Percentiles rank a stretch among this genome's conserved stretches.
Evolutionary conservation across 1,140 invertebrate genomes (phyloP).

Genomic region (Lepidotrigona ventralis): DNA sequence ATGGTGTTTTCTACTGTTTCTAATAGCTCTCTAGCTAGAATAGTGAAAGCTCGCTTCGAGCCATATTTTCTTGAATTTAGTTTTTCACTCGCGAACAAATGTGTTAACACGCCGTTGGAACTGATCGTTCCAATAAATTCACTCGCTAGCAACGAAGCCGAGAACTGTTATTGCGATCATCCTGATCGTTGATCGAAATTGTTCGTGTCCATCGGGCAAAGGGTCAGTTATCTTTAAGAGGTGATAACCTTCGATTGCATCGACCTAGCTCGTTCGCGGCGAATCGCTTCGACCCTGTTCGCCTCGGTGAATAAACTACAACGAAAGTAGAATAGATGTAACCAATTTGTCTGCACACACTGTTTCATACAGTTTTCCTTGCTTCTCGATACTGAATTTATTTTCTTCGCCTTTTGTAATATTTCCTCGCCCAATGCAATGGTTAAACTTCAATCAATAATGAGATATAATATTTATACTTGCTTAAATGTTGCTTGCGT

Average conservation of each 20-base stretch:
- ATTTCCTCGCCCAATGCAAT: too few relatives aligned
- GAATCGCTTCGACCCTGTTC: not conserved
- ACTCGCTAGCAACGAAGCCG: not conserved
- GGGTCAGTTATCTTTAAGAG: conserved; percentile 10
- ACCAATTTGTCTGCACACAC: not conserved
- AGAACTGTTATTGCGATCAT: not conserved
- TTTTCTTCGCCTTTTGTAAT: too few relatives aligned
- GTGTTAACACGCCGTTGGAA: not conserved
- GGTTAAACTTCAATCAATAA: too few relatives aligned
- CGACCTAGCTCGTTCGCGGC: not conserved
- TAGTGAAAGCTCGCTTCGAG: not conserved
- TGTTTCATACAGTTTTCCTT: not conserved
- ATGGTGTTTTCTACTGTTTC: not conserved
- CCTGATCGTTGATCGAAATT: conserved; percentile 3
- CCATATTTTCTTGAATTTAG: not conserved
- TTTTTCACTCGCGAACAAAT: not conserved
- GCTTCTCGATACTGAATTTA: not conserved
- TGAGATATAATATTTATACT: too few relatives aligned
- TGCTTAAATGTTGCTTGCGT: too few relatives aligned
- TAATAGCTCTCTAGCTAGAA: too few relatives aligned
- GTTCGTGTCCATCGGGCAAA: not conserved
- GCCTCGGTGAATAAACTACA: conserved; percentile 34
- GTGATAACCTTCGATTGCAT: conserved; percentile 17
- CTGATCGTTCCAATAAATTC: conserved; percentile 41
- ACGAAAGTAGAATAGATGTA: conserved; percentile 14